Conservation (phyloP, 2,888 invertebrate genomes). For the Panorpa germanica region DNA sequence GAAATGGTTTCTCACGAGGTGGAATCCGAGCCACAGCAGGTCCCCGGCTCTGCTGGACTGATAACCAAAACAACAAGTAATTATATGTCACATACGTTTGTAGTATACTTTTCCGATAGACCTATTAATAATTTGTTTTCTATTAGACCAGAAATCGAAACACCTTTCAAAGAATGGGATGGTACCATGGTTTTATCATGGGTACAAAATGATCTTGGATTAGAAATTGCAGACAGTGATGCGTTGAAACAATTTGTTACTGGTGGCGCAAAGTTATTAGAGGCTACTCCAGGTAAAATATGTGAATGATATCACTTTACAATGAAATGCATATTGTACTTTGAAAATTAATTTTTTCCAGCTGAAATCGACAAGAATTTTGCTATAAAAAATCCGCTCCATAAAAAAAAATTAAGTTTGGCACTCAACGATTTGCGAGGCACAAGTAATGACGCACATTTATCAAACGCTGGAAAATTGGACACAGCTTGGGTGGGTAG, state of each 20-base stretch:
- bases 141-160: constrained; percentile 42
- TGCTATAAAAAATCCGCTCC: constrained; percentile 64
- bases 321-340: too few species aligned
- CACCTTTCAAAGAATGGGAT: constrained; percentile 66
- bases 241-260: constrained; percentile 69
- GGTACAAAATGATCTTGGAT: constrained; percentile 59
- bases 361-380: constrained; percentile 79
- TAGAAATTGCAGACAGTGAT: constrained; percentile 62
- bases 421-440: constrained; percentile 42
- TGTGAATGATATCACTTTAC: too few species aligned
- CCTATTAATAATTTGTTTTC: constrained; percentile 4
- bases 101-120: constrained; percentile 10
- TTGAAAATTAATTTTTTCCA: too few species aligned
- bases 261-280: constrained; percentile 54
- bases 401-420: constrained; percentile 80
- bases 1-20: constrained; percentile 45
- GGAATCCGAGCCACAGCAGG: constrained; percentile 56
- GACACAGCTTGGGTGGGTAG: constrained; percentile 48
- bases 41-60: constrained; percentile 43
- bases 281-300: constrained; percentile 60
- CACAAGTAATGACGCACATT: constrained; percentile 26
- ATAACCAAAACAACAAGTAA: constrained; percentile 12
- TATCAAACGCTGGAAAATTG: constrained; percentile 35
- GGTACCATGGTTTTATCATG: constrained; percentile 64
- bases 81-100: constrained; percentile 7